Evolutionary conservation across 2,888 invertebrate species (phyloP).

Genomic region (Trachelus stipa): DNA sequence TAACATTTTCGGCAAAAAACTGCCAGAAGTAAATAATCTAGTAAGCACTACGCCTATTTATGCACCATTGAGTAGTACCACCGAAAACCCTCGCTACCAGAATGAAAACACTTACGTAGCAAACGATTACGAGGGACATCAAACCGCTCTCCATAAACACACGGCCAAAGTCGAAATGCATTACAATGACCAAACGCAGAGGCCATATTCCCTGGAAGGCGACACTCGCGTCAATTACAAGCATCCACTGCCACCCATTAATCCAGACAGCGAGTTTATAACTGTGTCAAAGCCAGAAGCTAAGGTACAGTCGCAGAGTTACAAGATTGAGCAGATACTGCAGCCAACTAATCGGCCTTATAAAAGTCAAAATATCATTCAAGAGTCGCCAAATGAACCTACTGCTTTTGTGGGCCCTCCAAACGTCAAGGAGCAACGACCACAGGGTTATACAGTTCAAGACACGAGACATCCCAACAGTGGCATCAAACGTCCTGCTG

Average conservation of each 20-base stretch:
- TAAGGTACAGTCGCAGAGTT: constrained; percentile 20
- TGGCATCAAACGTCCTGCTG: not conserved
- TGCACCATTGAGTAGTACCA: constrained; percentile 47
- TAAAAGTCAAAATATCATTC: not conserved
- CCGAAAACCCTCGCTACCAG: constrained; percentile 52
- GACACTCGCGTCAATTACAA: constrained; percentile 81
- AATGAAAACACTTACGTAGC: constrained; percentile 39
- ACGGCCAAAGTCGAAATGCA: constrained; percentile 68
- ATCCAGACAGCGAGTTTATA: constrained; percentile 77
- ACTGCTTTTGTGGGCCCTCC: not conserved
- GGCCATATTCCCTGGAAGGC: constrained; percentile 70
- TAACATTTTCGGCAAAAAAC: constrained; percentile 79
- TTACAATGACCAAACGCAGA: constrained; percentile 69
- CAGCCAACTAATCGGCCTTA: constrained; percentile 9
- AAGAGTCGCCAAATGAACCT: not conserved
- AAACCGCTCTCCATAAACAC: constrained; percentile 34
- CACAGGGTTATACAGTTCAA: not conserved
- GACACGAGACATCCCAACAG: not conserved
- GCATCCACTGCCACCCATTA: constrained; percentile 74
- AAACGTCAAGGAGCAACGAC: not conserved
- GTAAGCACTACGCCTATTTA: constrained; percentile 63
- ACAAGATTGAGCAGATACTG: constrained; percentile 22
- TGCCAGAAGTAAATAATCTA: constrained; percentile 69
- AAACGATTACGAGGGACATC: constrained; percentile 42
- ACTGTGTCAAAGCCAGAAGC: constrained; percentile 62